Evolutionary conservation across 1,140 invertebrate species (phyloP).

Genomic region (Drosophila ohnishii): DNA sequence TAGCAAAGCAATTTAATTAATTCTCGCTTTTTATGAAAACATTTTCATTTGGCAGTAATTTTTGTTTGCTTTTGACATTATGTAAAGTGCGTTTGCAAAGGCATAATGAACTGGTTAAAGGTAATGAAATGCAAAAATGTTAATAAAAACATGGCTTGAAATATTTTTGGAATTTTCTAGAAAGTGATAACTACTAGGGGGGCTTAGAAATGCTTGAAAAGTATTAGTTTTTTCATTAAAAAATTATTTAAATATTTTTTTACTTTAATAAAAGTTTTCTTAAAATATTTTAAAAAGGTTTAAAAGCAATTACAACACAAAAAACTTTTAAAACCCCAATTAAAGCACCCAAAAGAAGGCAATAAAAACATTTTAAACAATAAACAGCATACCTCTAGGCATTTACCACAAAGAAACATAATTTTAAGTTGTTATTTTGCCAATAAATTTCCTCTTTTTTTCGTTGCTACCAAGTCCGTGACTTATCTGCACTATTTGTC

Average conservation of each 20-base stretch:
- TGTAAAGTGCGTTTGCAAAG: conserved; percentile 10
- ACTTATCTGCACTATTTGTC: conserved; percentile 38
- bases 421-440: conserved; percentile 1
- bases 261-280: background rate
- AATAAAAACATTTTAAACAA: background rate
- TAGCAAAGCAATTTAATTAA: conserved; percentile 43
- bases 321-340: background rate
- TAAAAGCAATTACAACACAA: background rate
- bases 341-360: background rate
- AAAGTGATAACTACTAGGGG: background rate
- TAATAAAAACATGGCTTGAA: background rate
- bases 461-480: background rate
- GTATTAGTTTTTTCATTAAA: too few species aligned
- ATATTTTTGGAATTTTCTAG: background rate
- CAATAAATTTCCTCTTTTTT: conserved; percentile 7
- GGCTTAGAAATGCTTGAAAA: background rate
- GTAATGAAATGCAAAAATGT: conserved; percentile 16
- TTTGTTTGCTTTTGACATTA: conserved; percentile 30
- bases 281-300: background rate
- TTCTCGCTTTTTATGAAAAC: conserved; percentile 37
- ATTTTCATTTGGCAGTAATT: conserved; percentile 26
- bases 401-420: background rate
- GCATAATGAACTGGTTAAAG: conserved; percentile 23
- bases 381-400: background rate
- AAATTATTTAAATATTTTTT: background rate